Evolutionary conservation across 2,888 invertebrate genomes (phyloP), one percentile per base, ranked within the genome.

Genomic region (Willowsia nigromaculata): DNA sequence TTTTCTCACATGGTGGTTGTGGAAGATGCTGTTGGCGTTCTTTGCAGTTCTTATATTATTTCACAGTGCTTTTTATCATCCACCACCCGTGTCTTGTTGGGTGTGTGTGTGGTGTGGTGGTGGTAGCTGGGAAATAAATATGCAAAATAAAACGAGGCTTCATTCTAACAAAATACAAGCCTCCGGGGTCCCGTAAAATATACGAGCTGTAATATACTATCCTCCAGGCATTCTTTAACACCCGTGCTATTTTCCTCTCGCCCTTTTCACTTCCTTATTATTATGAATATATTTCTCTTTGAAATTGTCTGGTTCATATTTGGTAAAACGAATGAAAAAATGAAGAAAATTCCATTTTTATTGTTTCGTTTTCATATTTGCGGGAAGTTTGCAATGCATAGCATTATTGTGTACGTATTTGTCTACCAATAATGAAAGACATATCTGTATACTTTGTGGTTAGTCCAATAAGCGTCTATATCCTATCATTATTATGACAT

Each of bases 91-190:
- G 76, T 76, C 76, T n/a, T n/a, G n/a, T n/a, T n/a, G n/a, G n/a
- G n/a, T n/a, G 78, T 80, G 25, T 81, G 40, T 50, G 83, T 33
- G 50, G 7, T 50, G 15, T 50, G 50, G 50, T 50, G 50, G 50
- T 30, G 53, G 71, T 84, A 27, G 85, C 74, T 71, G 53, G 78
- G 76, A 81, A 89, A 88, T 89, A 91, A 90, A 85, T 90, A 91
- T 90, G 91, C 87, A 90, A 90, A 91, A 90, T 91, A 90, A 90
- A 89, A 91, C 90, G 91, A 90, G 89, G 71, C 90, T 91, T 91
- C 88, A 90, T 90, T n/a, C 89, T 91, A 86, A 85, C 90, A 90
- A 90, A 90, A 90, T 91, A 91, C 85, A 91, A 91, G 90, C 89
- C 91, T 91, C 90, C 50, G 83, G 91, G 91, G 91, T 81, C 85